Percentiles rank a stretch among this genome's conserved stretches.
phyloP scores from a whole-genome alignment of 1,140 invertebrate species.

The Cotesia chilonis region DNA sequence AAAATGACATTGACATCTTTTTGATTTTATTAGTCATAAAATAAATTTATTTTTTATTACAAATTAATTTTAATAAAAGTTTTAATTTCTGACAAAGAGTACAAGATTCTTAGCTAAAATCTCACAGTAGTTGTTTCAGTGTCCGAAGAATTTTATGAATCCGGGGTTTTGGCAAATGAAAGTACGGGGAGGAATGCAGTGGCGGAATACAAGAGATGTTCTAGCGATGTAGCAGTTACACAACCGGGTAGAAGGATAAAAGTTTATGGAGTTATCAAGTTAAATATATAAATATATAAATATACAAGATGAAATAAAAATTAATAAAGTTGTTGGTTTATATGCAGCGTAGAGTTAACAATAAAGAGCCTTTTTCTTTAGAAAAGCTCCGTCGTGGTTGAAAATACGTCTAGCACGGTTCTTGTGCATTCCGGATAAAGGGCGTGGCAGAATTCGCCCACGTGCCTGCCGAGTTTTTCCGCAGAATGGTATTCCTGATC shows the following conservation, averaged over 20 bases:
- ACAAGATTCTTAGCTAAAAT: slow-evolving; percentile 20
- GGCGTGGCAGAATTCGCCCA: slow-evolving; percentile 58
- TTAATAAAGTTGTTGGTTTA: slow-evolving; percentile 39
- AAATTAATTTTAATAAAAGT: too few species aligned
- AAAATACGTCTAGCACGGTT: slow-evolving; percentile 61
- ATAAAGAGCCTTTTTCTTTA: background rate
- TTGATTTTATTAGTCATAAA: background rate
- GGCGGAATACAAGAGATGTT: slow-evolving; percentile 30
- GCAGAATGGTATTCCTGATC: slow-evolving; percentile 61
- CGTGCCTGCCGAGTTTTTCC: slow-evolving; percentile 55
- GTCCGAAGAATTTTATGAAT: slow-evolving; percentile 32
- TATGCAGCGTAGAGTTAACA: background rate
- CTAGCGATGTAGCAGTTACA: slow-evolving; percentile 13
- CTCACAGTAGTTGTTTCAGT: slow-evolving; percentile 24
- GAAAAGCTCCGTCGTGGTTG: slow-evolving; percentile 40
- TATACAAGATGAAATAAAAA: slow-evolving; percentile 20
- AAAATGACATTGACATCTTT: background rate
- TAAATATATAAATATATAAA: background rate
- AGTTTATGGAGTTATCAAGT: background rate
- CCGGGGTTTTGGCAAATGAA: slow-evolving; percentile 53
- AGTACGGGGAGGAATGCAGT: slow-evolving; percentile 42
- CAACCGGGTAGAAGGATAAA: slow-evolving; percentile 12
- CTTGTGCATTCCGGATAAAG: slow-evolving; percentile 61
- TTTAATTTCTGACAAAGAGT: slow-evolving; percentile 14
- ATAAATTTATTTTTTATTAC: background rate